phyloP scores from a whole-genome alignment of 2,113 vertebrate genomes.

The Merops nubicus region DNA sequence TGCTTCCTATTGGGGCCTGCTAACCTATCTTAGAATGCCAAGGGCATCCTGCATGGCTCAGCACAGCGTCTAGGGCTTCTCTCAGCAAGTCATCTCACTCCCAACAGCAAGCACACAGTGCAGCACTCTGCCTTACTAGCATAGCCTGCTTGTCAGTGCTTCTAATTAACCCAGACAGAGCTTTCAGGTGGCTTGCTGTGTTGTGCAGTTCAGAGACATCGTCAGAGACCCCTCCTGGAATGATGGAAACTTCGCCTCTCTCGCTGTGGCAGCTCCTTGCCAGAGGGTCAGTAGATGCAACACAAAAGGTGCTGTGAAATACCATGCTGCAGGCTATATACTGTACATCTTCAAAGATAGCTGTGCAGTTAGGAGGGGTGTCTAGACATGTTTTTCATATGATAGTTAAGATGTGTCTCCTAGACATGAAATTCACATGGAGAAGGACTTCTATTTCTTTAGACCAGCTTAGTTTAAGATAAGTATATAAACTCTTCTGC shows the following conservation, averaged over 20 bases:
- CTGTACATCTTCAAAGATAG: neutral
- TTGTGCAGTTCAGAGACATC: neutral
- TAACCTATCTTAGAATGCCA: neutral
- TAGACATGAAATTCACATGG: neutral
- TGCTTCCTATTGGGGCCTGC: neutral
- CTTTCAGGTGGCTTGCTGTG: neutral
- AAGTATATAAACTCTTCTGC: neutral
- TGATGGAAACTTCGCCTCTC: neutral
- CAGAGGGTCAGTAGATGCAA: slow-evolving; percentile 9
- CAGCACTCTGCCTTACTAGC: neutral
- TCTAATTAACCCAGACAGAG: slow-evolving; percentile 13
- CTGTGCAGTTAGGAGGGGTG: neutral
- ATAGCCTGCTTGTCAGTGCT: neutral
- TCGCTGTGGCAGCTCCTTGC: slow-evolving; percentile 17
- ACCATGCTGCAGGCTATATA: neutral
- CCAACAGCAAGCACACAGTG: neutral
- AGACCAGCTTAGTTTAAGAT: neutral
- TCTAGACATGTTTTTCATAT: slow-evolving; percentile 33
- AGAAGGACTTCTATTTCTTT: neutral
- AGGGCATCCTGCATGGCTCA: neutral
- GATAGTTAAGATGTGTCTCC: neutral
- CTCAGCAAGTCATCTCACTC: neutral
- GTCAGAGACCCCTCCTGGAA: neutral
- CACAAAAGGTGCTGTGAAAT: neutral
- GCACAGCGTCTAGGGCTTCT: neutral